Conservation (phyloP, 2,113 vertebrate genomes). For the Pavo muticus region DNA sequence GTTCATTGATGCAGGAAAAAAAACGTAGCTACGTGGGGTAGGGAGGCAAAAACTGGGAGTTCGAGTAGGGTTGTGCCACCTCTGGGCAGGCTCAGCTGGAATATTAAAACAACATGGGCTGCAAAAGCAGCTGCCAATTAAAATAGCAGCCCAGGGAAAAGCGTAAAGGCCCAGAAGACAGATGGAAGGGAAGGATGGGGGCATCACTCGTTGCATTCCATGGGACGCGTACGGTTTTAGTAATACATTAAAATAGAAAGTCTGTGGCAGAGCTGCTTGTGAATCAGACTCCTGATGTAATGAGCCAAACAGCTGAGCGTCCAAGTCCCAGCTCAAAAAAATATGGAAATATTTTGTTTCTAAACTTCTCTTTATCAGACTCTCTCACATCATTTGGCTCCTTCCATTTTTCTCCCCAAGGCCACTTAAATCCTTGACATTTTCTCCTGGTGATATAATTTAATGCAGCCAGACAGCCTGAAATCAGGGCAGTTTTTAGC, state of each 20-base stretch:
- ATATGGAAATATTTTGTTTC: constrained; percentile 49
- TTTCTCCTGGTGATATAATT: constrained; percentile 69
- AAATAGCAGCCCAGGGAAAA: constrained; percentile 33
- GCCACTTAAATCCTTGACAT: constrained; percentile 72
- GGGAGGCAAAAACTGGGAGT: neutral
- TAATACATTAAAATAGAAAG: constrained; percentile 62
- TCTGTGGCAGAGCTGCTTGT: neutral
- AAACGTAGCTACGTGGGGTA: neutral
- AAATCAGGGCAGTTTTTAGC: constrained; percentile 52
- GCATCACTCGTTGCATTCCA: constrained; percentile 33
- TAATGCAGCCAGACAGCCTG: constrained; percentile 68
- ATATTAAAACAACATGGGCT: neutral
- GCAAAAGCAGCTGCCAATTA: neutral
- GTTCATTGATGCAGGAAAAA: neutral
- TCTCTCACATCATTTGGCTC: constrained; percentile 61
- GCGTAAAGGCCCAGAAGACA: neutral
- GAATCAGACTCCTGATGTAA: constrained; percentile 35
- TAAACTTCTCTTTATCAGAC: constrained; percentile 58
- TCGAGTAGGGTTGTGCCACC: neutral
- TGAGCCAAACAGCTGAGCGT: constrained; percentile 25
- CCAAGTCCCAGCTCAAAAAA: constrained; percentile 39
- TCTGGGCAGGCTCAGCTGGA: constrained; percentile 6
- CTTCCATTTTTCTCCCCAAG: constrained; percentile 55
- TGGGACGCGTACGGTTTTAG: neutral
- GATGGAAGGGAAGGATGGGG: constrained; percentile 25